Conservation (phyloP, 2,888 invertebrate genomes). For the Campoplex nolae region DNA sequence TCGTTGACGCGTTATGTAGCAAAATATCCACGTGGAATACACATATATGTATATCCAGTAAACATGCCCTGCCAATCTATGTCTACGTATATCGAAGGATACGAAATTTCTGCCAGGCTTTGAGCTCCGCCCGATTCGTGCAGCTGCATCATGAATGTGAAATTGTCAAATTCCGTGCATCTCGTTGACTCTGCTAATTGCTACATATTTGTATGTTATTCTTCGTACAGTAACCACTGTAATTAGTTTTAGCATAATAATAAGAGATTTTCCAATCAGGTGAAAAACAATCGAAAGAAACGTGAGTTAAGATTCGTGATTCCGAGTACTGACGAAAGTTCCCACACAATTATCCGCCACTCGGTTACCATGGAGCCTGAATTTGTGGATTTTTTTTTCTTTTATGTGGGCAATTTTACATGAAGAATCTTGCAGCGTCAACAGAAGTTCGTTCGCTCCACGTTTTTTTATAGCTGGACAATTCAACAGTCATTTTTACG, state of each 20-base stretch:
- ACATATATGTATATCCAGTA: background rate
- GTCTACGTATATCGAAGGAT: conserved; percentile 27
- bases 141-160: conserved; percentile 36
- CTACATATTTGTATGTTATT: background rate
- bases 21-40: conserved; percentile 31
- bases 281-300: background rate
- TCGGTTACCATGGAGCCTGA: no score
- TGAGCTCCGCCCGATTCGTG: conserved; percentile 55
- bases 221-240: background rate
- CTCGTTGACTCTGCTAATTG: conserved; percentile 33
- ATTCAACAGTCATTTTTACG: background rate
- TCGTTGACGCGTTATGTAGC: conserved; percentile 53
- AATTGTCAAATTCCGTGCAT: conserved; percentile 58
- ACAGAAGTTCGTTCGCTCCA: background rate
- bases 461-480: background rate
- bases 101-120: conserved; percentile 53
- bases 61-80: background rate
- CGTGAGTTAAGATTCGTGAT: background rate
- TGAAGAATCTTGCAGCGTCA: background rate
- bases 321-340: background rate
- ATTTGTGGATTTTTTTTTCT: no score
- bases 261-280: background rate
- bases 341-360: no score
- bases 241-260: background rate
- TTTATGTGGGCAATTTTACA: background rate